Conservation (phyloP, 1,140 invertebrate genomes). For the Trypoxylus dichotomus region DNA sequence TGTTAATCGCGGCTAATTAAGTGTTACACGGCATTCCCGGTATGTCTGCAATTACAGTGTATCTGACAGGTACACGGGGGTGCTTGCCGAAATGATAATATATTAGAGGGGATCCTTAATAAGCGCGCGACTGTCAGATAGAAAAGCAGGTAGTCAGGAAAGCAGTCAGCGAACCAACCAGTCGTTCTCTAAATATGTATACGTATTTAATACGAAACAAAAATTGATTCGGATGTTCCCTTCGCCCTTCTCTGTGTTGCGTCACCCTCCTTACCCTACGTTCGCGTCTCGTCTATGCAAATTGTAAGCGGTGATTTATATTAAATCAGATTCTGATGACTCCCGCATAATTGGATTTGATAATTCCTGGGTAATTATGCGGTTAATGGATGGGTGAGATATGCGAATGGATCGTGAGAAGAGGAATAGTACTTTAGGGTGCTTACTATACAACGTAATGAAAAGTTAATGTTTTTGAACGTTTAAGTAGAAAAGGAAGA, state of each 20-base stretch:
- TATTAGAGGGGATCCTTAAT: neutral
- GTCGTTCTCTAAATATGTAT: conserved; percentile 2
- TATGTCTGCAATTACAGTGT: conserved; percentile 24
- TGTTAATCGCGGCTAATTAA: conserved; percentile 8
- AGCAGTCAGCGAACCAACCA: neutral
- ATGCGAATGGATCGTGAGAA: too few species aligned
- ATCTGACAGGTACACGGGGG: conserved; percentile 12
- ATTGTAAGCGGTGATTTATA: conserved; percentile 18
- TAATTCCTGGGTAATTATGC: conserved; percentile 3
- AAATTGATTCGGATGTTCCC: conserved; percentile 10
- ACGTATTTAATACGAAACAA: conserved; percentile 15
- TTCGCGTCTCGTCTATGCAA: neutral
- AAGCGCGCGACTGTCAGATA: neutral
- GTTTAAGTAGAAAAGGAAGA: too few species aligned
- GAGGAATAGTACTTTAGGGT: too few species aligned
- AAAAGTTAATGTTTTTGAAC: too few species aligned
- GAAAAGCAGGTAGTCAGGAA: neutral
- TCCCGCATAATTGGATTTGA: conserved; percentile 15
- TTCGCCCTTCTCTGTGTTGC: neutral
- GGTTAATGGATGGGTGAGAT: conserved; percentile 1
- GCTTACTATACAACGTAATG: too few species aligned
- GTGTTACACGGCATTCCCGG: neutral
- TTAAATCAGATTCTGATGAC: conserved; percentile 24
- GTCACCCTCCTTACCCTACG: neutral
- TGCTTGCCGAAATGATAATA: neutral